Conservation (phyloP, 2,888 invertebrate genomes). For the Molorchus minor region DNA sequence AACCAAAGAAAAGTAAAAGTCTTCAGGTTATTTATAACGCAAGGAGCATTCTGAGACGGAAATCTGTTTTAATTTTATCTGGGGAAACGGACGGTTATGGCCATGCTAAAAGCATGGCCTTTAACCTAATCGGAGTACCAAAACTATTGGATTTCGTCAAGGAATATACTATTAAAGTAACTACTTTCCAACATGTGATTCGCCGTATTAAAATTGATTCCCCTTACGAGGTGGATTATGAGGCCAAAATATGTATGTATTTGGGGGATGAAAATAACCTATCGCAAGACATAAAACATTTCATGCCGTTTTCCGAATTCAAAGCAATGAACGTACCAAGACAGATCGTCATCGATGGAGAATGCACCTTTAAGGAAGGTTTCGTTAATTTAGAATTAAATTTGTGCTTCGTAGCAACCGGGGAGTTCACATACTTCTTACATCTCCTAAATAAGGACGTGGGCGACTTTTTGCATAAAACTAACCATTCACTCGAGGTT, state of each 20-base stretch:
- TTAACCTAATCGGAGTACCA: conserved; percentile 49
- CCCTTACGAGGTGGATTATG: conserved; percentile 39
- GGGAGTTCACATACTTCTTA: conserved; percentile 35
- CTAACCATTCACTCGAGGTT: conserved; percentile 33
- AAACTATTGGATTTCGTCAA: conserved; percentile 40
- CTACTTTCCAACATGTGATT: conserved; percentile 25
- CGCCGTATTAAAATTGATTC: conserved; percentile 32
- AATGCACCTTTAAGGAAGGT: conserved; percentile 29
- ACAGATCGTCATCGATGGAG: conserved; percentile 24
- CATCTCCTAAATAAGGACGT: conserved; percentile 47
- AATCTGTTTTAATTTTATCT: conserved; percentile 48
- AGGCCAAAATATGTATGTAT: conserved; percentile 34
- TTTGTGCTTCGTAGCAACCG: conserved; percentile 35
- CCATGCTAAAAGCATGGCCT: conserved; percentile 50
- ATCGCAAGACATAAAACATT: conserved; percentile 31
- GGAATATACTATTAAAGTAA: conserved; percentile 36
- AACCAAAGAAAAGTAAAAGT: conserved; percentile 32
- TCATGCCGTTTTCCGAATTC: conserved; percentile 24
- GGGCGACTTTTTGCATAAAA: conserved; percentile 53
- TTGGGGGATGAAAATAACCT: conserved; percentile 20
- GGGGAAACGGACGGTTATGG: conserved; percentile 50
- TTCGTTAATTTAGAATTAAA: conserved; percentile 6
- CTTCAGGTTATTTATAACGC: conserved; percentile 49
- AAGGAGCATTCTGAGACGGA: conserved; percentile 41
- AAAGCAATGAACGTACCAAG: conserved; percentile 31